Evolutionary conservation across 1,140 invertebrate species (phyloP).

Genomic region (Trichonephila clavipes): DNA sequence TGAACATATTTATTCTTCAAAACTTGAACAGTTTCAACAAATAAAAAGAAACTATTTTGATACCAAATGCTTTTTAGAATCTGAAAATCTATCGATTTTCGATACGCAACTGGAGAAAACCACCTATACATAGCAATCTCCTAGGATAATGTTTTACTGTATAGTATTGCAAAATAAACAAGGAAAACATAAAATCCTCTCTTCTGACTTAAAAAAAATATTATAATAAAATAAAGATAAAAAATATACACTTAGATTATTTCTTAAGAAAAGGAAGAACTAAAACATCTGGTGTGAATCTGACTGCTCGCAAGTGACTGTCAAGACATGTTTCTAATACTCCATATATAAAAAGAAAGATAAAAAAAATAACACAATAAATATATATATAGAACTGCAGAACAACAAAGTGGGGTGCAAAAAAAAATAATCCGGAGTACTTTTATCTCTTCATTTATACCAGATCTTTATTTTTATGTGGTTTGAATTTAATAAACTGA

Average conservation of each 20-base stretch:
- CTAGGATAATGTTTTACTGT: conserved; percentile 2
- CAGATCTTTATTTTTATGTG: neutral
- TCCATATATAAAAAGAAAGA: conserved; percentile 19
- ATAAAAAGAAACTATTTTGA: too few relatives aligned
- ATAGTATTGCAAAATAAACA: neutral
- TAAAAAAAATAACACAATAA: conserved; percentile 62
- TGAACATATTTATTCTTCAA: too few relatives aligned
- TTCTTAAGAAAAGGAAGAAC: neutral
- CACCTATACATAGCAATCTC: neutral
- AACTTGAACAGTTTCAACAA: too few relatives aligned
- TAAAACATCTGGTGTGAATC: neutral
- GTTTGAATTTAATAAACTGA: too few relatives aligned
- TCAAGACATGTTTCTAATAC: conserved; percentile 67
- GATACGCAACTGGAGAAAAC: conserved; percentile 1
- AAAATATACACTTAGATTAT: conserved; percentile 37
- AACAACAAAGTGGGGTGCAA: neutral
- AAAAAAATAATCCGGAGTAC: conserved; percentile 38
- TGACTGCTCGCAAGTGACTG: conserved; percentile 17
- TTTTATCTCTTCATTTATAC: conserved; percentile 40
- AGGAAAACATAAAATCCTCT: neutral
- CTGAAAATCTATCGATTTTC: too few relatives aligned
- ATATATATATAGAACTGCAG: conserved; percentile 53
- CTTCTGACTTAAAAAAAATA: conserved; percentile 8
- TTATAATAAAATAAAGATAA: conserved; percentile 41
- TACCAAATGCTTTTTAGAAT: too few relatives aligned